A percentile compares a stretch with the other conserved stretches of the same genome.
phyloP scores from a whole-genome alignment of 1,140 invertebrate genomes.

The Aphelenchoides besseyi region DNA sequence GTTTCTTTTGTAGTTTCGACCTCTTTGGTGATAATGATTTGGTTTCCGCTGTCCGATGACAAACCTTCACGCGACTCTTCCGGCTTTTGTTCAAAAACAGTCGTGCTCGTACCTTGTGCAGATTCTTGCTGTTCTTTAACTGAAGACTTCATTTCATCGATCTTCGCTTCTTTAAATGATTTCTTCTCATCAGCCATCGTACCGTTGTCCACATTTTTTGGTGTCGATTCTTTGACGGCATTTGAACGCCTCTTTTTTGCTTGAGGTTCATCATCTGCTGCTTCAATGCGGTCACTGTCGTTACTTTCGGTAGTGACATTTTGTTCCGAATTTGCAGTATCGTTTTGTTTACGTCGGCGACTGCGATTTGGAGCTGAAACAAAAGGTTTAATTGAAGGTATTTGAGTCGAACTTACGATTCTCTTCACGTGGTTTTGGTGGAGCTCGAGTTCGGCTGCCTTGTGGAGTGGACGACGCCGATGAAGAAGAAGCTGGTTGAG shows the following conservation, averaged over 20 bases:
- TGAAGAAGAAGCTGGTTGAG: not conserved
- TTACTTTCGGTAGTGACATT: not conserved
- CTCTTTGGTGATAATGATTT: not conserved
- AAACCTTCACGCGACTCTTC: not conserved
- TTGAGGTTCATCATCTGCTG: not conserved
- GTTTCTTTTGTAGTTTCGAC: not conserved
- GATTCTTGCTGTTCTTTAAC: not conserved
- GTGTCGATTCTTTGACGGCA: not conserved
- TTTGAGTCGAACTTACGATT: not conserved
- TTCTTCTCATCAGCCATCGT: not conserved
- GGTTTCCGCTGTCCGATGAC: not conserved
- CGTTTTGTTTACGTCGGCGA: not conserved
- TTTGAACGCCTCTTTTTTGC: not conserved
- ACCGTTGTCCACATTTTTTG: not conserved
- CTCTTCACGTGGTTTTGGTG: not conserved
- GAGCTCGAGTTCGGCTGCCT: not conserved
- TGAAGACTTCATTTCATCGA: not conserved
- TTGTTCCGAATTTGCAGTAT: not conserved
- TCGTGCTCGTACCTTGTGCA: not conserved
- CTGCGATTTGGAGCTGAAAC: not conserved
- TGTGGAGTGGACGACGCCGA: not conserved
- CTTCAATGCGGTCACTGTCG: not conserved
- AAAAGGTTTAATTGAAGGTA: not conserved
- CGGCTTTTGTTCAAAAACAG: not conserved
- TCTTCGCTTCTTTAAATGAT: not conserved